A percentile compares a stretch with the other conserved stretches of the same genome.
Conservation (phyloP, 2,797 vertebrate species). For the Hoplostethus atlanticus region DNA sequence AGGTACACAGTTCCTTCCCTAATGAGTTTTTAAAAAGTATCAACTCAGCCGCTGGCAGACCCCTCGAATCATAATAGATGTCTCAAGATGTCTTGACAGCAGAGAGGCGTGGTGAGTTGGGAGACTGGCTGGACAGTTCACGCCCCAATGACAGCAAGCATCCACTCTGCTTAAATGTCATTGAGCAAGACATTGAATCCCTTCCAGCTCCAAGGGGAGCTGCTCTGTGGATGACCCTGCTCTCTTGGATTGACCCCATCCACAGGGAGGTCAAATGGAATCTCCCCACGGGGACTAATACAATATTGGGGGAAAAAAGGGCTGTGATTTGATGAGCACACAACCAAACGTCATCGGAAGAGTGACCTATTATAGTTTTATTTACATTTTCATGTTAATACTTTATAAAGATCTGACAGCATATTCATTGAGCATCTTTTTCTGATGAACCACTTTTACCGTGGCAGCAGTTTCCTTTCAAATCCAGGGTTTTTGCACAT, state of each 20-base stretch:
- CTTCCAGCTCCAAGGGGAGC: too few species aligned
- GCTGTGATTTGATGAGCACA: not conserved
- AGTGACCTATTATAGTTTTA: too few species aligned
- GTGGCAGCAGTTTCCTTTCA: not conserved
- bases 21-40: slow-evolving; percentile 5
- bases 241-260: too few species aligned
- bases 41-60: not conserved
- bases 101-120: slow-evolving; percentile 25
- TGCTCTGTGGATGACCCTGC: too few species aligned
- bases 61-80: slow-evolving; percentile 30
- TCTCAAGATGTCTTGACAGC: not conserved
- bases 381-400: too few species aligned
- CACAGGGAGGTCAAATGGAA: not conserved
- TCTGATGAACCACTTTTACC: not conserved
- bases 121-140: not conserved
- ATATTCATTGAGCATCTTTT: not conserved
- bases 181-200: too few species aligned
- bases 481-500: not conserved
- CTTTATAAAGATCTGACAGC: not conserved
- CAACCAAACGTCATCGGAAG: too few species aligned
- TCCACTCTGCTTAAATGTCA: too few species aligned
- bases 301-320: not conserved
- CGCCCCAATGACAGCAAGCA: too few species aligned
- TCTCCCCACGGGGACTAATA: not conserved
- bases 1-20: not conserved